These are phyloP conservation scores for Agrotis exclamationis DNA, from an alignment of 2,888 invertebrate species.

Conservation along the genomic window DNA sequence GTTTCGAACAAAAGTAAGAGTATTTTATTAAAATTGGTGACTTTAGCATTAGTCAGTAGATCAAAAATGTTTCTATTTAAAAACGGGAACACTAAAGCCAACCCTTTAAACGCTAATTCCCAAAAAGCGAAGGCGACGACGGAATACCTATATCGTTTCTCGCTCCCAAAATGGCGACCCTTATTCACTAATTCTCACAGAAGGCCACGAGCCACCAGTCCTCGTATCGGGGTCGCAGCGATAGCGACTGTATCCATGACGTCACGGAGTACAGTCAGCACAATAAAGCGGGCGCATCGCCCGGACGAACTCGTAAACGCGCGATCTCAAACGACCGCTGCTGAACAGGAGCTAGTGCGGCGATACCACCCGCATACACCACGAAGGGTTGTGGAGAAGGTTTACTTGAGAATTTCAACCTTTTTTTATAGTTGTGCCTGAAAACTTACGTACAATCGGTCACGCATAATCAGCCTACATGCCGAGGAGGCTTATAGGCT, in stretches of 20 bases:
- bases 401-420: background rate
- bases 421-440: background rate
- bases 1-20: background rate
- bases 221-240: conserved; percentile 51
- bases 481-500: too few species aligned
- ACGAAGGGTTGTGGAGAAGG: conserved; percentile 30
- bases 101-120: too few species aligned
- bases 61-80: too few species aligned
- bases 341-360: conserved; percentile 64
- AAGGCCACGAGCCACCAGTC: conserved; percentile 29
- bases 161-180: conserved; percentile 8
- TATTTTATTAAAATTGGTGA: too few species aligned
- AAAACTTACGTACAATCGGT: too few species aligned
- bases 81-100: too few species aligned
- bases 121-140: conserved; percentile 2
- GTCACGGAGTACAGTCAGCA: conserved; percentile 62
- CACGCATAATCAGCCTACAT: too few species aligned
- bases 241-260: conserved; percentile 60
- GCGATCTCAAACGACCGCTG: conserved; percentile 69
- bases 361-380: conserved; percentile 60
- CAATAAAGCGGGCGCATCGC: conserved; percentile 69
- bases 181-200: conserved; percentile 27
- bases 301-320: conserved; percentile 69
- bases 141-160: too few species aligned
- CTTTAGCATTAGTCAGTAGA: background rate